Base-by-base conservation (phyloP, 2,888 invertebrate species). In the Rhynchonema sp. region DNA sequence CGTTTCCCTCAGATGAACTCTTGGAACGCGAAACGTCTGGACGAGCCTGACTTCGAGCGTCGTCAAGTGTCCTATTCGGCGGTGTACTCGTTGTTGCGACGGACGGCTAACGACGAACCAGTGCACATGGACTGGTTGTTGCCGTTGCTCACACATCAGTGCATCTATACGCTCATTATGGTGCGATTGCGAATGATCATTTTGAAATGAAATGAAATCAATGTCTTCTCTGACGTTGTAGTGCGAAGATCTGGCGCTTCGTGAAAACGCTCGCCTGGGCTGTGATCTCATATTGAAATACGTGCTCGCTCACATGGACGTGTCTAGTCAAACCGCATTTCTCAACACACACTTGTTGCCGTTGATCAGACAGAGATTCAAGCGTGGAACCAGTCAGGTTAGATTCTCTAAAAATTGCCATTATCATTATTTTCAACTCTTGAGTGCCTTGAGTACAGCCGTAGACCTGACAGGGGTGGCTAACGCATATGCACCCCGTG, bases 1-100 rank as follows among this genome's bases (percentile, higher is more conserved):
- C n/a, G n/a, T n/a, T n/a, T n/a, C 9, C 17, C 17, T 13, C 62
- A 84, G 73, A 79, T 91, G 66, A 92, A 91, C 75, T 83, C 91
- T 0, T 89, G 82, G 79, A 85, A 91, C 74, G 80, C 80, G 55
- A 81, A 83, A 65, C 86, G 86, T 82, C 79, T 90, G 22, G 91
- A 91, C 67, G 89, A 91, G 70, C 89, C 91, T 0, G 88, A 92
- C 75, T 90, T 85, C 68, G 82, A 85, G 63, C 79, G 79, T 66
- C 80, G 91, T 3, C 49, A 49, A n/a, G 3, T 23, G 49, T 13
- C 49, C 13, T 49, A 17, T 23, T 20, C 49, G 20, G 20, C 23
- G 9, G 49, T n/a, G 49, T 49, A 17, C n/a, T n/a, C 20, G 3
- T 6, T 23, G 9, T n/a, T 49, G 49, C n/a, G n/a, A 49, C 3